Evolutionary conservation across 2,113 vertebrate genomes (phyloP).

Genomic region (Narcine bancroftii): DNA sequence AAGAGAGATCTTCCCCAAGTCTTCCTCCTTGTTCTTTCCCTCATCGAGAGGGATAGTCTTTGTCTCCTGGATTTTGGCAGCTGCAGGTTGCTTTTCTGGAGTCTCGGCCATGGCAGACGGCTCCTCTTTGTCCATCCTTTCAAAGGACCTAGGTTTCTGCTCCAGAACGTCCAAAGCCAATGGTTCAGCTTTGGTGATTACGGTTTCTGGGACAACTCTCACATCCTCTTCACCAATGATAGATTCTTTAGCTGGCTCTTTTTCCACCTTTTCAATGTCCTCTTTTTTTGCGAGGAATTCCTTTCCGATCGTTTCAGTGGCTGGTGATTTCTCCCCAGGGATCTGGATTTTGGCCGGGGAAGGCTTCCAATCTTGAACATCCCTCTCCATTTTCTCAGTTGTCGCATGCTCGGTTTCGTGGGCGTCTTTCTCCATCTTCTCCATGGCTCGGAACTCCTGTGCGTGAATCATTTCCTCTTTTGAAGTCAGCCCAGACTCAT

Average conservation of each 20-base stretch:
- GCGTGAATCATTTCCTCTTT: slow-evolving; percentile 6
- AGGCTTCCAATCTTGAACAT: neutral
- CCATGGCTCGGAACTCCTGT: neutral
- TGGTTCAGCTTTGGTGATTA: neutral
- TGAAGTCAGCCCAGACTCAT: neutral
- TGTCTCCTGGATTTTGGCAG: neutral
- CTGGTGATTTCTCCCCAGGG: neutral
- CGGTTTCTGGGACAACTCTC: neutral
- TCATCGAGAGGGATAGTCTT: no score
- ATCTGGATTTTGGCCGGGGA: neutral
- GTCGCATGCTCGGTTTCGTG: neutral
- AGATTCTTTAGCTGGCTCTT: neutral
- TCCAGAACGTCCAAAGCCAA: neutral
- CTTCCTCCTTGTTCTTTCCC: no score
- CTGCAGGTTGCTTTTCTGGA: neutral
- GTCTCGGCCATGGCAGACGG: neutral
- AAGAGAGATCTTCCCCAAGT: neutral
- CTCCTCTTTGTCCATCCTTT: neutral
- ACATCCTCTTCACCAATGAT: neutral
- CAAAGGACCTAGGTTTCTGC: neutral
- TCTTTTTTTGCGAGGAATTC: neutral
- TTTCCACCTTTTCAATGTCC: neutral
- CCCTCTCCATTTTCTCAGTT: slow-evolving; percentile 6
- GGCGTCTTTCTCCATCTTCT: slow-evolving; percentile 12
- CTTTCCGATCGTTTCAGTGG: no score